Conservation (phyloP, 2,797 vertebrate genomes). For the Chromis chromis region DNA sequence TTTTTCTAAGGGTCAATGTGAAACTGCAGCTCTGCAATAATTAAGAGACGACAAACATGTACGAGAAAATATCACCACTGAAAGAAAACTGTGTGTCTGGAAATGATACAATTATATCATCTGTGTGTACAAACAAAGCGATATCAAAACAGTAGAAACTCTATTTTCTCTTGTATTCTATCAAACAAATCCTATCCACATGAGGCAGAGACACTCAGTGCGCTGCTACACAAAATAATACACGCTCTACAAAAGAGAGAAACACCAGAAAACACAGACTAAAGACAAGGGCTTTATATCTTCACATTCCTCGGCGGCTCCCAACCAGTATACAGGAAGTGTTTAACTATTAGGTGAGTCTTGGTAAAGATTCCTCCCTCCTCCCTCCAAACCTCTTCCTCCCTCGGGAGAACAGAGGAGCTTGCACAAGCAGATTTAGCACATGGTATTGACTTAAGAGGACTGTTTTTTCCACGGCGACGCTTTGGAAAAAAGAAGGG, state of each 20-base stretch:
- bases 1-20: too few species aligned
- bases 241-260: background rate
- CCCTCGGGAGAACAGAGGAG: slow-evolving; percentile 70
- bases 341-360: slow-evolving; percentile 75
- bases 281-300: slow-evolving; percentile 40
- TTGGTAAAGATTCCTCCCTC: slow-evolving; percentile 59
- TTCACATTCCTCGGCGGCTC: slow-evolving; percentile 57
- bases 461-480: slow-evolving; percentile 70
- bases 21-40: background rate
- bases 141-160: background rate
- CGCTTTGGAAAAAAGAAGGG: slow-evolving; percentile 57
- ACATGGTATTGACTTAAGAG: slow-evolving; percentile 82
- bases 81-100: background rate
- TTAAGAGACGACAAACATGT: too few species aligned
- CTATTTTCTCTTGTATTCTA: background rate
- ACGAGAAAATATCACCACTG: background rate
- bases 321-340: slow-evolving; percentile 74
- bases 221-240: slow-evolving; percentile 14
- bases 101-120: background rate
- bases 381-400: slow-evolving; percentile 14
- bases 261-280: slow-evolving; percentile 22
- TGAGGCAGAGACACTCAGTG: background rate
- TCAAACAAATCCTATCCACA: slow-evolving; percentile 10
- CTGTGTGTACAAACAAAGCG: background rate
- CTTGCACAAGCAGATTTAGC: slow-evolving; percentile 83